Evolutionary conservation across 1,140 invertebrate genomes (phyloP).

Genomic region (Doryteuthis pealeii): DNA sequence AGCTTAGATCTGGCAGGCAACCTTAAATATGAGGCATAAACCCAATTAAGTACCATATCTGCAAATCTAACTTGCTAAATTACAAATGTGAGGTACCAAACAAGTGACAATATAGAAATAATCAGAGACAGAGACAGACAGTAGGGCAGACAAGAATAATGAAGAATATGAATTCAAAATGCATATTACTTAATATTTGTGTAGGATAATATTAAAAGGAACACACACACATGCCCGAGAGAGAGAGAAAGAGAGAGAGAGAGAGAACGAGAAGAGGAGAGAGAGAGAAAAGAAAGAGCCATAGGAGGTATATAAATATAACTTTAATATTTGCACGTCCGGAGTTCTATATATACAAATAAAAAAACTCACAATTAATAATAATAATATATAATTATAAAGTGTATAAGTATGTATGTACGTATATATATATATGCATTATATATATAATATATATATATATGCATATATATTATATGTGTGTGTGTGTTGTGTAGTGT

Average conservation of each 20-base stretch:
- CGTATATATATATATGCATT: neutral
- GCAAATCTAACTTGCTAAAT: too few species aligned
- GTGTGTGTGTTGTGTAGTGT: too few species aligned
- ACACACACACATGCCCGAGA: neutral
- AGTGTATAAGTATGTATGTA: neutral
- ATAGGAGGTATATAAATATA: too few species aligned
- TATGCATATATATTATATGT: neutral
- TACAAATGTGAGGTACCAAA: too few species aligned
- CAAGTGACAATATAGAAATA: neutral
- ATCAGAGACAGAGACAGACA: neutral
- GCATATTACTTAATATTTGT: neutral
- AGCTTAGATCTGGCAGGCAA: too few species aligned
- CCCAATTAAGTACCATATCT: too few species aligned
- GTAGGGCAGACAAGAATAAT: neutral
- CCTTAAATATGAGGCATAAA: too few species aligned
- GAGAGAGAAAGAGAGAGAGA: neutral
- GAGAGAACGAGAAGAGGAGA: neutral
- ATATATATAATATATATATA: neutral
- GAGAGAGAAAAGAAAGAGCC: too few species aligned
- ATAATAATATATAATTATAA: neutral
- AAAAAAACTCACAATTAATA: neutral
- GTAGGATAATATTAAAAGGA: neutral
- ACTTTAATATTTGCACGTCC: too few species aligned
- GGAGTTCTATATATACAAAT: neutral
- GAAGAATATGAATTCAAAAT: neutral